Conservation (phyloP, 2,113 vertebrate species). For the Rhadina sibilatrix region DNA sequence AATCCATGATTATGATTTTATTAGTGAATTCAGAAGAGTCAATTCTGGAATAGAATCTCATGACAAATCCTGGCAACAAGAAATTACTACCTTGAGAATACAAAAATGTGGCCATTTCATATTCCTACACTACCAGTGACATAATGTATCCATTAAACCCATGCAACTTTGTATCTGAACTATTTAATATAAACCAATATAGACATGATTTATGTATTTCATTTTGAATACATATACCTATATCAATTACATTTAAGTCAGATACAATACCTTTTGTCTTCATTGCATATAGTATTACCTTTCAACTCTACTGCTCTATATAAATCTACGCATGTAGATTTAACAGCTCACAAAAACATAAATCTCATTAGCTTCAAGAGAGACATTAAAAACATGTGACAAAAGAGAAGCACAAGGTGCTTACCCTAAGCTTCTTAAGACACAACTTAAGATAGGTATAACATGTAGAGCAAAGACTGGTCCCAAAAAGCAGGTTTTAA, state of each 20-base stretch:
- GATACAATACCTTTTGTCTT: neutral
- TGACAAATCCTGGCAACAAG: neutral
- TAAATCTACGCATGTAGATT: neutral
- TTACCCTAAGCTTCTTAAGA: constrained; percentile 49
- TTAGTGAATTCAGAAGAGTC: neutral
- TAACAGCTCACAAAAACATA: constrained; percentile 16
- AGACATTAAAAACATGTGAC: constrained; percentile 24
- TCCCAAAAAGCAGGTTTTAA: neutral
- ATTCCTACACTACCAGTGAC: neutral
- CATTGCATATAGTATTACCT: neutral
- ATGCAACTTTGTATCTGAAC: neutral
- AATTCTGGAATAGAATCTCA: neutral
- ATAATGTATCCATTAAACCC: neutral
- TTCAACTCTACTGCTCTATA: neutral
- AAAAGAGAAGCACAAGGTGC: constrained; percentile 27
- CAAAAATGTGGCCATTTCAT: neutral
- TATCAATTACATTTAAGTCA: neutral
- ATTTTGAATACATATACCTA: neutral
- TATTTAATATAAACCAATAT: neutral
- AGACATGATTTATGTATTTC: neutral
- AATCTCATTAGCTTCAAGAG: constrained; percentile 43
- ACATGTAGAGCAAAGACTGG: fast-evolving
- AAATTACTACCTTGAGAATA: neutral
- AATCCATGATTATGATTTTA: neutral
- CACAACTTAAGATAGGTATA: neutral